Evolutionary conservation across 2,888 invertebrate genomes (phyloP).

Genomic region (Horisme vitalbata): DNA sequence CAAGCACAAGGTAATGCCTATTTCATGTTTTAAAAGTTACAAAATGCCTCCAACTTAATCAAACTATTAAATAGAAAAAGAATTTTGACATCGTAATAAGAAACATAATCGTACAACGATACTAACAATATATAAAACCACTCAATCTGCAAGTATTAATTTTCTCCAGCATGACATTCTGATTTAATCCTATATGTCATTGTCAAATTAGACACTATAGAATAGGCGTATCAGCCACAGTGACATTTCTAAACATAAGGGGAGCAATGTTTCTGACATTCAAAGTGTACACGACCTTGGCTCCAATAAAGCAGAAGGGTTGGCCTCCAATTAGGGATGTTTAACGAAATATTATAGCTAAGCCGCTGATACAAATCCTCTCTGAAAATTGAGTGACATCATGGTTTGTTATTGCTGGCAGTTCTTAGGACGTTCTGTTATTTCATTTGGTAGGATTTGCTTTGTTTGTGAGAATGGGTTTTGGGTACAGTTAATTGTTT

Average conservation of each 20-base stretch:
- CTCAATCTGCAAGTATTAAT: conserved; percentile 61
- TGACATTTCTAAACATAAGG: conserved; percentile 79
- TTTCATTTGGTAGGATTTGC: conserved; percentile 20
- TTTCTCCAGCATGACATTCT: conserved; percentile 67
- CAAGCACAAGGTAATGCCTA: too few relatives aligned
- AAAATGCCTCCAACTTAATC: too few relatives aligned
- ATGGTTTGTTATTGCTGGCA: conserved; percentile 46
- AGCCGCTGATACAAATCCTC: conserved; percentile 43
- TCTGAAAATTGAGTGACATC: conserved; percentile 52
- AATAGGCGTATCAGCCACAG: conserved; percentile 73
- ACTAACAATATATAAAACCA: conserved; percentile 48
- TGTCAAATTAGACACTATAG: conserved; percentile 78
- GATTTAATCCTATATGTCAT: conserved; percentile 78
- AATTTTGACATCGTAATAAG: conserved; percentile 6
- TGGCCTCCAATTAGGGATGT: conserved; percentile 56
- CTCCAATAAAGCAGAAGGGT: conserved; percentile 64
- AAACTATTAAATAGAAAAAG: too few relatives aligned
- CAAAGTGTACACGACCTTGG: conserved; percentile 70
- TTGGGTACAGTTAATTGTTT: not conserved
- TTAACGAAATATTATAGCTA: conserved; percentile 47
- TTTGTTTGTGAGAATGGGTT: conserved; percentile 5
- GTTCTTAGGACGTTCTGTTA: conserved; percentile 26
- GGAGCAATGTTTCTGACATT: conserved; percentile 77
- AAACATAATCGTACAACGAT: conserved; percentile 37
- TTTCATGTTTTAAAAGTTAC: too few relatives aligned